Percentiles rank a stretch among this genome's conserved stretches.
phyloP scores from a whole-genome alignment of 2,797 vertebrate species.

The Falco naumanni region DNA sequence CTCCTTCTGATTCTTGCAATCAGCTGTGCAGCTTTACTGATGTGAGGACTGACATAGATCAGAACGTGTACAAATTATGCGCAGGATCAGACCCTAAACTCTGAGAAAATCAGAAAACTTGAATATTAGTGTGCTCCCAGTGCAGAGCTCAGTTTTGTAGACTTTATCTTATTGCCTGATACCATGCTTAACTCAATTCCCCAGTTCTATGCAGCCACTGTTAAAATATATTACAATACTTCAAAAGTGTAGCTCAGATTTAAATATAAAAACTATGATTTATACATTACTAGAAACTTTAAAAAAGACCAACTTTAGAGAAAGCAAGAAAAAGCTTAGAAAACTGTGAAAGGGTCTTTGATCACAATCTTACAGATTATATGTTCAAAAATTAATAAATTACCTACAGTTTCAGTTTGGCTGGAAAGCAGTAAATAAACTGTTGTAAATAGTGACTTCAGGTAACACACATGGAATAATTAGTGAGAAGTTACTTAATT shows the following conservation, averaged over 20 bases:
- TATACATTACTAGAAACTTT: slow-evolving; percentile 79
- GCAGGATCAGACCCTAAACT: not conserved
- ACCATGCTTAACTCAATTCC: not conserved
- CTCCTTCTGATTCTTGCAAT: not conserved
- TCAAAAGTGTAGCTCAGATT: slow-evolving; percentile 73
- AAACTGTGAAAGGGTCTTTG: slow-evolving; percentile 60
- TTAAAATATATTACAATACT: slow-evolving; percentile 66
- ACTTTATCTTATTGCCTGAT: not conserved
- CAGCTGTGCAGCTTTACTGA: not conserved
- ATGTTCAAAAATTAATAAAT: slow-evolving; percentile 49
- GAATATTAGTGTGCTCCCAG: not conserved
- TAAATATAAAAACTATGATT: slow-evolving; percentile 82
- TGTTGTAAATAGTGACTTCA: slow-evolving; percentile 12
- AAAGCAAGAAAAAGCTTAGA: slow-evolving; percentile 73
- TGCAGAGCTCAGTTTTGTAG: slow-evolving; percentile 5
- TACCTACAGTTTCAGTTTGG: slow-evolving; percentile 48
- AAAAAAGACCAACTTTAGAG: slow-evolving; percentile 71
- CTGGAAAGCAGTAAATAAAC: slow-evolving; percentile 53
- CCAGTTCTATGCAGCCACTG: slow-evolving; percentile 17
- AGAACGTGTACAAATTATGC: not conserved
- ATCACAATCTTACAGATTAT: slow-evolving; percentile 44
- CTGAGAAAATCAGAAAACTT: slow-evolving; percentile 16
- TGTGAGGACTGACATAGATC: not conserved
- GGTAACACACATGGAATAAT: not conserved
- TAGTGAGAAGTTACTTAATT: slow-evolving; percentile 37